Percentiles rank a stretch among this genome's conserved stretches.
phyloP scores from a whole-genome alignment of 1,140 invertebrate species.

The Thaumetopoea pityocampa region DNA sequence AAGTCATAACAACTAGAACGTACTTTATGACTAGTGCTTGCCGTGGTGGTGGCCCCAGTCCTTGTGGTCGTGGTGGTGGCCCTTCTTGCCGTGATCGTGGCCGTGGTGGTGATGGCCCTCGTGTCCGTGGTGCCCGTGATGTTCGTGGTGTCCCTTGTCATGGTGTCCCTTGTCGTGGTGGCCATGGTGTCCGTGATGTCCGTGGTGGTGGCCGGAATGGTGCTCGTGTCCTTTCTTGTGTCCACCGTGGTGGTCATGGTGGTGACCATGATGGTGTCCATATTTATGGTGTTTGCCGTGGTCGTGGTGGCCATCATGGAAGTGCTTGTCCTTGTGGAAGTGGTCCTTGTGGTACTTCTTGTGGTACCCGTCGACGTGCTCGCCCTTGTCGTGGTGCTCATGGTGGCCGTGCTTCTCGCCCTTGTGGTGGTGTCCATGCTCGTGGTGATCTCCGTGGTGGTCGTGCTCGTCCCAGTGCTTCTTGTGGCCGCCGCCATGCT shows the following conservation, averaged over 20 bases:
- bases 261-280: constrained; percentile 77
- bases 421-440: constrained; percentile 80
- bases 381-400: constrained; percentile 79
- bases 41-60: constrained; percentile 77
- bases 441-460: constrained; percentile 80
- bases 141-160: constrained; percentile 76
- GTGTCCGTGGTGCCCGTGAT: constrained; percentile 81
- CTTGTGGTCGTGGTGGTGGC: constrained; percentile 80
- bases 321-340: constrained; percentile 83
- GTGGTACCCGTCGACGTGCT: constrained; percentile 80
- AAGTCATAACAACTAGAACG: constrained; percentile 26
- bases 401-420: constrained; percentile 79
- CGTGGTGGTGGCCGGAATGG: constrained; percentile 78
- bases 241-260: constrained; percentile 75
- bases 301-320: constrained; percentile 80
- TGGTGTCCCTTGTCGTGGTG: constrained; percentile 79
- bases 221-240: constrained; percentile 80
- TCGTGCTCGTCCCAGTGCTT: constrained; percentile 82
- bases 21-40: constrained; percentile 41
- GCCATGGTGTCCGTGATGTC: constrained; percentile 78
- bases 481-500: constrained; percentile 80
- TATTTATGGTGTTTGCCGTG: constrained; percentile 79
- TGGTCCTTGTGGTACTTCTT: constrained; percentile 83
- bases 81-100: constrained; percentile 80
- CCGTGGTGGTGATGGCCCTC: constrained; percentile 80